These are phyloP conservation scores for Drosophila incognita DNA, from an alignment of 2,888 invertebrate species.

Conservation along the genomic window DNA sequence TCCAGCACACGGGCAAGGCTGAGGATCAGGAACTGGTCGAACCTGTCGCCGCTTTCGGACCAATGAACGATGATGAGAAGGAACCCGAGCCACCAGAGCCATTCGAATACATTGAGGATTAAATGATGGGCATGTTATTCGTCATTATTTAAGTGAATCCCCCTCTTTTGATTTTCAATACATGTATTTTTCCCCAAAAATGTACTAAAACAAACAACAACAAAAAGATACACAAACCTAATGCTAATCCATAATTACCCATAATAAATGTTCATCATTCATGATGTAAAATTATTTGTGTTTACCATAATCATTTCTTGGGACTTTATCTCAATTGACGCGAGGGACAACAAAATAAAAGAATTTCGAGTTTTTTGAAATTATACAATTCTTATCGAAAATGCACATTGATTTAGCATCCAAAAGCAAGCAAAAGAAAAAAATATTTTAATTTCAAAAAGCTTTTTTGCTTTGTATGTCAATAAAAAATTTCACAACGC, in stretches of 20 bases:
- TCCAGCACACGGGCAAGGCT: slow-evolving; percentile 92
- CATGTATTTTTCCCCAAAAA: slow-evolving; percentile 63
- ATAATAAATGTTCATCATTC: slow-evolving; percentile 64
- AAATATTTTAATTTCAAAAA: slow-evolving; percentile 13
- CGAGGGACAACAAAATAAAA: neutral
- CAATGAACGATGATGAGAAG: slow-evolving; percentile 96
- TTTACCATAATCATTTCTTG: neutral
- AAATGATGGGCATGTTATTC: slow-evolving; percentile 81
- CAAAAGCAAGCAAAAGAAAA: neutral
- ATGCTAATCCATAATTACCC: slow-evolving; percentile 61
- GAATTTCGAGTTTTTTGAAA: slow-evolving; percentile 34
- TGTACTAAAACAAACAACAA: slow-evolving; percentile 50
- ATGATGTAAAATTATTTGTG: slow-evolving; percentile 58
- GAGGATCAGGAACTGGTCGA: slow-evolving; percentile 95
- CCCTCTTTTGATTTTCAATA: slow-evolving; percentile 49
- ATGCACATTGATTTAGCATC: slow-evolving; percentile 1
- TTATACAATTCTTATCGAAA: slow-evolving; percentile 20
- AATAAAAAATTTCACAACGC: slow-evolving; percentile 63
- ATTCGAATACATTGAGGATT: slow-evolving; percentile 96
- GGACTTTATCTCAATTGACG: slow-evolving; percentile 3
- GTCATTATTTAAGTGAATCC: slow-evolving; percentile 74
- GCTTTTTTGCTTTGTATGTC: slow-evolving; percentile 33
- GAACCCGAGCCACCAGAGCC: slow-evolving; percentile 99
- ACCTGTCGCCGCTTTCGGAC: slow-evolving; percentile 95
- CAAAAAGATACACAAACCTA: slow-evolving; percentile 32